A percentile compares a stretch with the other conserved stretches of the same genome.
Conservation (phyloP, 2,888 invertebrate genomes). For the Agrotis ipsilon region DNA sequence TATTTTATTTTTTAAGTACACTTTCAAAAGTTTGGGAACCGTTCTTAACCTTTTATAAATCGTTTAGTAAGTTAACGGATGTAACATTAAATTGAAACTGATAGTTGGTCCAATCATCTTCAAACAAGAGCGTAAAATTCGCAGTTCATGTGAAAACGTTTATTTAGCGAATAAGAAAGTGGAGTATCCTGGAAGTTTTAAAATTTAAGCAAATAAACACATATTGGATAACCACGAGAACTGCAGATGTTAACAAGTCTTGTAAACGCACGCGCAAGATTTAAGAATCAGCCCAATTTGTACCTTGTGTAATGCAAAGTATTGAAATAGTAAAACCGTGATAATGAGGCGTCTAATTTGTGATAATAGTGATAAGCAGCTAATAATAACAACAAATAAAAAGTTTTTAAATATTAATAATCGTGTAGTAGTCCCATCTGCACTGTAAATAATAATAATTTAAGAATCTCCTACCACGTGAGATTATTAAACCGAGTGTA, state of each 20-base stretch:
- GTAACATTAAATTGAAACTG: slow-evolving; percentile 17
- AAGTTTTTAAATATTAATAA: slow-evolving; percentile 4
- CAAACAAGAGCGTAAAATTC: background rate
- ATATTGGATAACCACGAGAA: slow-evolving; percentile 15
- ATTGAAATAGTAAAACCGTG: background rate
- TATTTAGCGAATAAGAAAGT: slow-evolving; percentile 22
- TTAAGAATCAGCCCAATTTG: background rate
- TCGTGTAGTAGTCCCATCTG: background rate
- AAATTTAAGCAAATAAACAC: background rate
- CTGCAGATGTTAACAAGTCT: slow-evolving; percentile 9
- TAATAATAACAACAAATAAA: slow-evolving; percentile 21
- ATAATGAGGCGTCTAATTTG: slow-evolving; percentile 5
- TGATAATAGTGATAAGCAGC: slow-evolving; percentile 9
- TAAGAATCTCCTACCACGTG: background rate
- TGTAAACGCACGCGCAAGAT: background rate
- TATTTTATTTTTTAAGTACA: background rate
- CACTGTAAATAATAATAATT: too few species aligned
- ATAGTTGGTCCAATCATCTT: slow-evolving; percentile 14
- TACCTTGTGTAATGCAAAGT: background rate
- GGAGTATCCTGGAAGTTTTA: background rate
- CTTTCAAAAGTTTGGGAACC: slow-evolving; percentile 4
- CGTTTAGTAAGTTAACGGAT: slow-evolving; percentile 5
- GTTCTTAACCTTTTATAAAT: slow-evolving; percentile 10
- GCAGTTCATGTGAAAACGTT: background rate
- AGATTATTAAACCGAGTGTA: background rate